phyloP scores from a whole-genome alignment of 2,113 vertebrate species.

The Macrotis lagotis region DNA sequence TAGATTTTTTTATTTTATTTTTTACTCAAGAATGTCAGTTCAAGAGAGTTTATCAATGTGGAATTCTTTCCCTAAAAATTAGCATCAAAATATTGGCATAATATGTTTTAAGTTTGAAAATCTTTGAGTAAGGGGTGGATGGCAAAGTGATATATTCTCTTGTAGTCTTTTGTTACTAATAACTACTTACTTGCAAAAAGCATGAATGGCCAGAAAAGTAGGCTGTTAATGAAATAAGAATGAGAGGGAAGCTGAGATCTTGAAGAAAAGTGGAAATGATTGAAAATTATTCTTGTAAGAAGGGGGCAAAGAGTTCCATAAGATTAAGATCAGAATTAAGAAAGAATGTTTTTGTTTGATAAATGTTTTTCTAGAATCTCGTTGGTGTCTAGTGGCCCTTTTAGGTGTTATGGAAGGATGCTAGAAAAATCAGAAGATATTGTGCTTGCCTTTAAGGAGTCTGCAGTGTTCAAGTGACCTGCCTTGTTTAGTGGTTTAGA shows the following conservation, averaged over 20 bases:
- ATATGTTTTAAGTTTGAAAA: background rate
- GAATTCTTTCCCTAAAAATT: background rate
- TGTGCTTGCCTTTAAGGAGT: background rate
- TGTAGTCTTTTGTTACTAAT: background rate
- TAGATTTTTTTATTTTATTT: background rate
- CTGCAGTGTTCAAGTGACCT: background rate
- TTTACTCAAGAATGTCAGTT: background rate
- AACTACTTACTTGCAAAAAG: background rate
- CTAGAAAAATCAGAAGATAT: background rate
- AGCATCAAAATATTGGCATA: background rate
- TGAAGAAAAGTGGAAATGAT: background rate
- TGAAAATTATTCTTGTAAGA: background rate
- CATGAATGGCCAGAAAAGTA: background rate
- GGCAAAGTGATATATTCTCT: background rate
- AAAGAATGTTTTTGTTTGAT: background rate
- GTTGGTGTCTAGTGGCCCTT: slow-evolving; percentile 19
- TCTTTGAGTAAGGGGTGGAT: background rate
- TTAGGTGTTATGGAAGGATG: background rate
- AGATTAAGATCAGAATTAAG: slow-evolving; percentile 21
- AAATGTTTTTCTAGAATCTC: background rate
- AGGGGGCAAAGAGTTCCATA: background rate
- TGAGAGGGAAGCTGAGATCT: background rate
- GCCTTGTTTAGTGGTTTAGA: slow-evolving; percentile 13
- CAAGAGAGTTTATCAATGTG: background rate
- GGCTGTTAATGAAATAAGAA: background rate